These are phyloP conservation scores for Lytechinus variegatus DNA, from an alignment of 35 echinoderm and acorn worm species.

Conservation along the genomic window DNA sequence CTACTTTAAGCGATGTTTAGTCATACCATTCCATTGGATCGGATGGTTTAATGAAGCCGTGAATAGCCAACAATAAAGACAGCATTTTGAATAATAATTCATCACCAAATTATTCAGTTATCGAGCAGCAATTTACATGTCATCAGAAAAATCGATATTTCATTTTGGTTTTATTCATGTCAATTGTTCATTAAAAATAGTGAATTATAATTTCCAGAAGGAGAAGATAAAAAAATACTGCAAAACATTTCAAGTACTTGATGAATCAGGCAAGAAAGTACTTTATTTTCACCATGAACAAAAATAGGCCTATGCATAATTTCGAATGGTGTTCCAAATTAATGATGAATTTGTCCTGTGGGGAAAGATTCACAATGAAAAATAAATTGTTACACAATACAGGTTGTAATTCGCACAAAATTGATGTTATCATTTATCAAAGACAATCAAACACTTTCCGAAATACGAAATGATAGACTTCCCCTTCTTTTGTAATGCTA, in stretches of 20 bases:
- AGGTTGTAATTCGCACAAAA: too few relatives aligned
- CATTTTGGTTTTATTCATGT: neutral
- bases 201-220: too few relatives aligned
- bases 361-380: neutral
- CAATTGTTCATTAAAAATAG: too few relatives aligned
- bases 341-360: neutral
- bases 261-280: too few relatives aligned
- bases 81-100: too few relatives aligned
- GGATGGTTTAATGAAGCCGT: neutral
- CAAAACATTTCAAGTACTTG: too few relatives aligned
- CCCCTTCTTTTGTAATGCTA: neutral
- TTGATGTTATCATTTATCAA: neutral
- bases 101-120: too few relatives aligned
- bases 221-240: too few relatives aligned
- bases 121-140: neutral
- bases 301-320: too few relatives aligned
- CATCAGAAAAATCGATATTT: neutral
- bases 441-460: neutral
- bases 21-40: neutral
- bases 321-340: neutral
- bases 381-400: neutral
- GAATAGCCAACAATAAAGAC: too few relatives aligned
- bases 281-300: too few relatives aligned
- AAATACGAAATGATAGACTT: neutral
- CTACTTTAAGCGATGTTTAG: neutral